phyloP scores from a whole-genome alignment of 2,888 invertebrate species.

The Pristionchus mayeri region DNA sequence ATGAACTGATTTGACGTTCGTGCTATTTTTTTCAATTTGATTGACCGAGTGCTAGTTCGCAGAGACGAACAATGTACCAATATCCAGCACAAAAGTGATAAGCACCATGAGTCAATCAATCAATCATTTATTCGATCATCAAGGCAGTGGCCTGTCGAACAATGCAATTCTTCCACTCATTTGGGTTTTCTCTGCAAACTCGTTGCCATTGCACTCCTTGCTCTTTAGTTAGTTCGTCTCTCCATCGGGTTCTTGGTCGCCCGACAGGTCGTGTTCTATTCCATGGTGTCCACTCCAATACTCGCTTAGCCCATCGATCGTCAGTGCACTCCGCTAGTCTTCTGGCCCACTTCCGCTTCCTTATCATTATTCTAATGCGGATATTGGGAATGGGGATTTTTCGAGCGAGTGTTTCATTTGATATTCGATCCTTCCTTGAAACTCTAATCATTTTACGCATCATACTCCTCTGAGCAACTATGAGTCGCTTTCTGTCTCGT shows the following conservation, averaged over 20 bases:
- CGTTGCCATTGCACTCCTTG: background rate
- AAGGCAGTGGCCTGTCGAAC: slow-evolving; percentile 15
- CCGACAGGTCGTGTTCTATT: background rate
- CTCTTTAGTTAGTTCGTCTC: background rate
- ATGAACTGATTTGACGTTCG: too few species aligned
- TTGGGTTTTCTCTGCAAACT: background rate
- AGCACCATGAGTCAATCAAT: background rate
- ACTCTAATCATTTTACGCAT: background rate
- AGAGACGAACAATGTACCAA: too few species aligned
- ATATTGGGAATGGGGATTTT: background rate
- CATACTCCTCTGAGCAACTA: background rate
- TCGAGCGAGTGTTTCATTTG: background rate
- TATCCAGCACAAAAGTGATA: too few species aligned
- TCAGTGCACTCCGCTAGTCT: background rate
- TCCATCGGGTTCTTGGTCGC: background rate
- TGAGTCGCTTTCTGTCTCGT: background rate
- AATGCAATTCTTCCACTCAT: background rate
- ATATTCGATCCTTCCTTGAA: background rate
- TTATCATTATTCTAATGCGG: background rate
- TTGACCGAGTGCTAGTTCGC: too few species aligned
- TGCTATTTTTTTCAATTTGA: too few species aligned
- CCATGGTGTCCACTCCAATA: background rate
- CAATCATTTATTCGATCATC: slow-evolving; percentile 7
- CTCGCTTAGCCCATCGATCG: background rate
- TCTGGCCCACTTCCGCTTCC: background rate